These are phyloP conservation scores for Alca torda DNA, from an alignment of 2,797 vertebrate genomes.

Conservation along the genomic window DNA sequence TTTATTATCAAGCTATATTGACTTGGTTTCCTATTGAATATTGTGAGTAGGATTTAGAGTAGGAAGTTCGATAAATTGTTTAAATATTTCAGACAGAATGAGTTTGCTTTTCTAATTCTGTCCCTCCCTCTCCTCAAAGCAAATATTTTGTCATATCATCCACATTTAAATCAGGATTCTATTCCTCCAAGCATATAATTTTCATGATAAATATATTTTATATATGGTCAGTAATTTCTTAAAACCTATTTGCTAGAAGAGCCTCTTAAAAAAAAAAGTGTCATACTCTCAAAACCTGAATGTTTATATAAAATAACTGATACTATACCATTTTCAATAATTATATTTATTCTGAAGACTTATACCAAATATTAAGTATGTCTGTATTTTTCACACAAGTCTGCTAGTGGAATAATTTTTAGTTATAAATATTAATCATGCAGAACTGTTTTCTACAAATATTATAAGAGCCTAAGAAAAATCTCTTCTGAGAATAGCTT, in stretches of 20 bases:
- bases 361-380: not conserved
- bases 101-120: conserved; percentile 54
- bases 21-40: conserved; percentile 46
- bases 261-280: not conserved
- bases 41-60: not conserved
- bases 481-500: conserved; percentile 4
- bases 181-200: not conserved
- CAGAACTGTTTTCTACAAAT: conserved; percentile 9
- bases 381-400: not conserved
- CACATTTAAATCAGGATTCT: not conserved
- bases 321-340: not conserved
- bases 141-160: not conserved
- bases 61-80: conserved; percentile 55
- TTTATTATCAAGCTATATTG: conserved; percentile 60
- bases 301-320: not conserved
- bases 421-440: conserved; percentile 17
- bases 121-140: not conserved
- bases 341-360: not conserved
- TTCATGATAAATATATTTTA: not conserved
- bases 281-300: not conserved
- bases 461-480: not conserved
- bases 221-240: not conserved
- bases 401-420: not conserved
- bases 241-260: not conserved
- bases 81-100: conserved; percentile 16